Conservation (phyloP, 2,113 vertebrate genomes). For the Nettapus auritus region DNA sequence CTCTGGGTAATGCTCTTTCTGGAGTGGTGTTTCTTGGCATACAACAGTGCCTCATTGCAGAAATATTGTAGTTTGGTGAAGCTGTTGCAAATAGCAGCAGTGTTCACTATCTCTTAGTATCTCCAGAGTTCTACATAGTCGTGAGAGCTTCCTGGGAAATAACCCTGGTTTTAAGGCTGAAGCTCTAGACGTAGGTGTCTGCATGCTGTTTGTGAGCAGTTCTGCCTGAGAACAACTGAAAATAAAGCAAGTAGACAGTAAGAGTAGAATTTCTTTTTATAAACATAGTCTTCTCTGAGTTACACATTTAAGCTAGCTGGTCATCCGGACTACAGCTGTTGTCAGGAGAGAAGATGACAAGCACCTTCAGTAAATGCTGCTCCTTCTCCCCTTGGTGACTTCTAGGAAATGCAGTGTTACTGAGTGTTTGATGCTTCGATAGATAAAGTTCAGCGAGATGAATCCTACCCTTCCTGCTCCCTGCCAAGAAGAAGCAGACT, state of each 20-base stretch:
- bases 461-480: slow-evolving; percentile 5
- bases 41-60: neutral
- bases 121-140: neutral
- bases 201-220: neutral
- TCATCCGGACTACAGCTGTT: neutral
- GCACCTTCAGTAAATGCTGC: neutral
- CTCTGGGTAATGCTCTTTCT: neutral
- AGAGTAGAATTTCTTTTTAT: neutral
- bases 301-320: neutral
- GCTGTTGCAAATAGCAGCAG: neutral
- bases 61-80: neutral
- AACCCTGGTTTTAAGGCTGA: neutral
- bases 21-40: neutral
- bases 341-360: neutral
- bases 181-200: neutral
- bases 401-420: slow-evolving; percentile 28
- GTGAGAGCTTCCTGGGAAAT: neutral
- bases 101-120: neutral
- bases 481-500: slow-evolving; percentile 48
- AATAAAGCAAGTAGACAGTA: neutral
- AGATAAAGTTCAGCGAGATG: slow-evolving; percentile 15
- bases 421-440: neutral
- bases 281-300: neutral
- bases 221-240: neutral
- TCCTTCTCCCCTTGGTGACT: neutral